Percentiles rank a stretch among this genome's conserved stretches.
Conservation (phyloP, 2,888 invertebrate genomes). For the Acleris cristana region DNA sequence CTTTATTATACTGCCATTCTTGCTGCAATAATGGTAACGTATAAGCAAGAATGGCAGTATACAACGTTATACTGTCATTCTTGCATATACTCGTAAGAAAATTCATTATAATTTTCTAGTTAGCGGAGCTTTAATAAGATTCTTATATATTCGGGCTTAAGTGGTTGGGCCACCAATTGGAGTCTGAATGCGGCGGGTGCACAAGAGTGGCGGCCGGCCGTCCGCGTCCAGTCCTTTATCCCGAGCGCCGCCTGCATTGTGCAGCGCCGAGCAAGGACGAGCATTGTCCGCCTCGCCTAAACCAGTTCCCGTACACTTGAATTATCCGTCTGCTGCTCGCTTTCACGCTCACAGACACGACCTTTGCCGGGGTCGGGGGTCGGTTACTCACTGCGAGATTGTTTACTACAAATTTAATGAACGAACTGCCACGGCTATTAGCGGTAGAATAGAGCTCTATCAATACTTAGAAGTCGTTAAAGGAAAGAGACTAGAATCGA, state of each 20-base stretch:
- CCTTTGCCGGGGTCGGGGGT: constrained; percentile 48
- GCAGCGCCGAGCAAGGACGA: constrained; percentile 69
- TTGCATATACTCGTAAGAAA: too few relatives aligned
- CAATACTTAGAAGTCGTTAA: constrained; percentile 27
- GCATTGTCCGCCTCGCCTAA: constrained; percentile 61
- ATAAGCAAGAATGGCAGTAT: too few relatives aligned
- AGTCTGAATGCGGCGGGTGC: not conserved
- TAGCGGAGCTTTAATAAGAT: too few relatives aligned
- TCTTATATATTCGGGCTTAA: too few relatives aligned
- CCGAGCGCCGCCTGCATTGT: constrained; percentile 40
- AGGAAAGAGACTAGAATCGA: constrained; percentile 44
- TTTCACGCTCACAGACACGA: constrained; percentile 57
- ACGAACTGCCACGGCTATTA: constrained; percentile 31
- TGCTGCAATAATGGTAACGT: too few relatives aligned
- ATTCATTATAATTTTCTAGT: too few relatives aligned
- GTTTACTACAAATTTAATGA: constrained; percentile 43
- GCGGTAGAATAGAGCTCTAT: constrained; percentile 24
- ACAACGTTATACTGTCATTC: too few relatives aligned
- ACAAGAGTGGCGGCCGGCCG: constrained; percentile 27
- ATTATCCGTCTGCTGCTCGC: constrained; percentile 56
- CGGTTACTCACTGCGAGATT: constrained; percentile 45
- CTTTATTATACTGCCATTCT: too few relatives aligned
- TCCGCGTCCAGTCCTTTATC: constrained; percentile 27
- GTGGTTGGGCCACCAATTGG: too few relatives aligned
- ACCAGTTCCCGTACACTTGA: constrained; percentile 74